A percentile compares a stretch with the other conserved stretches of the same genome.
Evolutionary conservation across 1,140 invertebrate genomes (phyloP).

Genomic region (Trichonephila clavata): DNA sequence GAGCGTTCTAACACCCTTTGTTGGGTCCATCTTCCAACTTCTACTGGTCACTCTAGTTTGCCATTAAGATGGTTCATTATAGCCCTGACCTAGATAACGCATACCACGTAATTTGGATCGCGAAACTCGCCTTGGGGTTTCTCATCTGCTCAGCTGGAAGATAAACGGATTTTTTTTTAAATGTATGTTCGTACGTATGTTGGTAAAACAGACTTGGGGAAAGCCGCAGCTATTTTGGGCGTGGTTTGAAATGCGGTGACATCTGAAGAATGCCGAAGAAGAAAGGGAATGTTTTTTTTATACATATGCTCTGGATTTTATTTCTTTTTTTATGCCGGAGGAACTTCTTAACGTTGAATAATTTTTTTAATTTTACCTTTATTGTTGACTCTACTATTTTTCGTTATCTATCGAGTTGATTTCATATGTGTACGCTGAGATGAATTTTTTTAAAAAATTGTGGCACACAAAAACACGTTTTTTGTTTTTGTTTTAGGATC

Average conservation of each 20-base stretch:
- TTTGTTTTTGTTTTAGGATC: too few relatives aligned
- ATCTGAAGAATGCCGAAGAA: not conserved
- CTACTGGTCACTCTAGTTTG: not conserved
- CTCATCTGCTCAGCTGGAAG: not conserved
- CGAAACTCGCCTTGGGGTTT: not conserved
- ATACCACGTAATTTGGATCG: not conserved
- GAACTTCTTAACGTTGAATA: too few relatives aligned
- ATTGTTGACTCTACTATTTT: too few relatives aligned
- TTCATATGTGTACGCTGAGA: too few relatives aligned
- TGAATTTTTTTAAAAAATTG: too few relatives aligned
- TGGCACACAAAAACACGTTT: too few relatives aligned
- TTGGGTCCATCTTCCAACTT: not conserved
- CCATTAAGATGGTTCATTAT: not conserved
- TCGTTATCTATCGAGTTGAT: too few relatives aligned
- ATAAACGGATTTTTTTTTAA: constrained; percentile 3
- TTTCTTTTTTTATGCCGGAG: too few relatives aligned
- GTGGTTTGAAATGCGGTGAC: not conserved
- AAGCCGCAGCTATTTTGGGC: not conserved
- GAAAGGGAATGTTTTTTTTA: not conserved
- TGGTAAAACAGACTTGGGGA: not conserved
- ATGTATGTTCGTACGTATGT: not conserved
- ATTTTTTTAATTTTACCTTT: too few relatives aligned
- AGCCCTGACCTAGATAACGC: constrained; percentile 18
- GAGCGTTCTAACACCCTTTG: not conserved
- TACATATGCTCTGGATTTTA: not conserved